phyloP scores from a whole-genome alignment of 2,797 vertebrate species.

The Novumbra hubbsi region DNA sequence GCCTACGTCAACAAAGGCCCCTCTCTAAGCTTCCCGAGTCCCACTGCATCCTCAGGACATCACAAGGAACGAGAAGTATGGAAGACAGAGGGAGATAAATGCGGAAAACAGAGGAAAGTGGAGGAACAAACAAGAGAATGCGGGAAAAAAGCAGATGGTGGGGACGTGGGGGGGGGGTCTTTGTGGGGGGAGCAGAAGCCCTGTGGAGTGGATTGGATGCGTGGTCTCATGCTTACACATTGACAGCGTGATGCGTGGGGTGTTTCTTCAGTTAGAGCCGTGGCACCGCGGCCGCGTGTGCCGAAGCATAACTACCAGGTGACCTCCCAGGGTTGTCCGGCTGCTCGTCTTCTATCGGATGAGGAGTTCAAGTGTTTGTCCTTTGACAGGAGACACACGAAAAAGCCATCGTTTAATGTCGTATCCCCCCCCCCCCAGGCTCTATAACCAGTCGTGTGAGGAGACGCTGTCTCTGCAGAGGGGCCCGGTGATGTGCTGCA shows the following conservation, averaged over 20 bases:
- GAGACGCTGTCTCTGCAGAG: slow-evolving; percentile 65
- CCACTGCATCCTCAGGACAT: slow-evolving; percentile 15
- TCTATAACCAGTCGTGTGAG: slow-evolving; percentile 81
- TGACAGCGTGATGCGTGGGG: slow-evolving; percentile 17
- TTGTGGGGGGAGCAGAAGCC: not conserved
- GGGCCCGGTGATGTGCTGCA: slow-evolving; percentile 77
- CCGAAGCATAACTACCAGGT: slow-evolving; percentile 3
- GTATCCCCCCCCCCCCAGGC: slow-evolving; percentile 63
- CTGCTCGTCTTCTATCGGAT: not conserved
- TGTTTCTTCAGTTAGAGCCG: slow-evolving; percentile 8
- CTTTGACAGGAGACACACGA: too few species aligned
- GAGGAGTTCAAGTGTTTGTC: too few species aligned
- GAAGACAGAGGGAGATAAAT: not conserved
- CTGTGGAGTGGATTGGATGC: not conserved
- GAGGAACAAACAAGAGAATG: not conserved
- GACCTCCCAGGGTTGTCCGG: not conserved
- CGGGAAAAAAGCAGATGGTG: not conserved
- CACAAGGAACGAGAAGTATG: not conserved
- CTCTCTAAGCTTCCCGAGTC: slow-evolving; percentile 14
- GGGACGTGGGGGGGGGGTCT: not conserved
- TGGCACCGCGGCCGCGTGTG: not conserved
- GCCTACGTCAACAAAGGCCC: not conserved
- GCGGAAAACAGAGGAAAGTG: not conserved
- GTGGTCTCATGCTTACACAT: slow-evolving; percentile 25
- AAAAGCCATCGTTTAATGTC: slow-evolving; percentile 13